Percentiles rank a stretch among this genome's conserved stretches.
These are phyloP conservation scores for Acipenser ruthenus DNA, from an alignment of 2,797 vertebrate genomes.

Conservation along the genomic window DNA sequence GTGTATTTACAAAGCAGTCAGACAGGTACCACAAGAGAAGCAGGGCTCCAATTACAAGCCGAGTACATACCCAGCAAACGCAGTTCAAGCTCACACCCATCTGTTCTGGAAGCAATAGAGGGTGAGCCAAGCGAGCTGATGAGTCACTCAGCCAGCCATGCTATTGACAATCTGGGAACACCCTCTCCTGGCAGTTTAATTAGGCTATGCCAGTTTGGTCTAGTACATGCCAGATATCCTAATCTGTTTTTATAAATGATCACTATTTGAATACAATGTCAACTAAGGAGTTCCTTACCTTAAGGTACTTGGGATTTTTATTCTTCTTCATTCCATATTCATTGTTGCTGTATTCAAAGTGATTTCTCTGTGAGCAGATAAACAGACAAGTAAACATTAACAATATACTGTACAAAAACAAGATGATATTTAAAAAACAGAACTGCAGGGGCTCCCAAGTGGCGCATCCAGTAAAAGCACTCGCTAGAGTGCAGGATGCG, in stretches of 20 bases:
- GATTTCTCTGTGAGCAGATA: slow-evolving; percentile 63
- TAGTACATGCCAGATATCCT: background rate
- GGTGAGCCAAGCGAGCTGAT: too few species aligned
- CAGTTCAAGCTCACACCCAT: too few species aligned
- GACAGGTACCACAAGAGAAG: too few species aligned
- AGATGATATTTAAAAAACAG: background rate
- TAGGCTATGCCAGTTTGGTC: background rate
- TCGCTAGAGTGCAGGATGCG: too few species aligned
- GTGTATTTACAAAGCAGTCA: too few species aligned
- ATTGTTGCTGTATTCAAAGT: slow-evolving; percentile 69
- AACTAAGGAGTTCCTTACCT: slow-evolving; percentile 49
- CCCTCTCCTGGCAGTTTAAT: background rate
- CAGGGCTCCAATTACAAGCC: too few species aligned
- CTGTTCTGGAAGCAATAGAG: too few species aligned
- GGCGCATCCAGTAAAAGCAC: too few species aligned
- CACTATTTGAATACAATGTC: background rate
- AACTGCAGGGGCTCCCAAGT: too few species aligned
- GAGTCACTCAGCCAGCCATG: background rate
- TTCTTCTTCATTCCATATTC: slow-evolving; percentile 65
- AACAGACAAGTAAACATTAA: slow-evolving; percentile 21
- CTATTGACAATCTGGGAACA: background rate
- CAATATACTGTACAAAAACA: slow-evolving; percentile 13
- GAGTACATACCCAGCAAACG: too few species aligned
- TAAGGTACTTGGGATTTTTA: slow-evolving; percentile 57
- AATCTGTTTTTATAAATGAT: background rate